Conservation (phyloP, 1,140 invertebrate species). For the Mizuhopecten yessoensis region DNA sequence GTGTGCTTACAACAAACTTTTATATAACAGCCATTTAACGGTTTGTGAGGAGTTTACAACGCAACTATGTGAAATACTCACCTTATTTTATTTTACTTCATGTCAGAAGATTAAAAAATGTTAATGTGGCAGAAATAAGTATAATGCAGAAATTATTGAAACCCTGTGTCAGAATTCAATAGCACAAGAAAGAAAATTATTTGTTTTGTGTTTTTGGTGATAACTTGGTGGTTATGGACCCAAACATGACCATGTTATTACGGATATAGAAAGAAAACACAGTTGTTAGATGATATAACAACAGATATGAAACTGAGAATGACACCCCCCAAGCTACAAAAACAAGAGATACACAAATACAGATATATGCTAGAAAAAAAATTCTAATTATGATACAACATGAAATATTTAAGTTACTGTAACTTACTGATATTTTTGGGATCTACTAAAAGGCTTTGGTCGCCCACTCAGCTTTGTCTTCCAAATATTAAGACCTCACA, state of each 20-base stretch:
- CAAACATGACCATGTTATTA: neutral
- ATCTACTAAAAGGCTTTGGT: no score
- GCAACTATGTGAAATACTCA: neutral
- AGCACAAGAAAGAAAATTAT: neutral
- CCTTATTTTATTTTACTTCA: no score
- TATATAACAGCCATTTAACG: slow-evolving; percentile 22
- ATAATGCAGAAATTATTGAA: neutral
- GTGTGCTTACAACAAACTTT: neutral
- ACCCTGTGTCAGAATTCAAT: neutral
- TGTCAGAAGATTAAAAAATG: neutral
- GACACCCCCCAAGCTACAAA: neutral
- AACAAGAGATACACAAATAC: no score
- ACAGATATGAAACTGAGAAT: neutral
- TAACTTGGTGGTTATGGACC: neutral
- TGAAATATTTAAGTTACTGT: no score
- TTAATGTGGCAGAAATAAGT: neutral
- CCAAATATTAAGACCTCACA: no score
- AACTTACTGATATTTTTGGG: no score
- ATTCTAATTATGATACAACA: no score
- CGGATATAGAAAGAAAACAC: neutral
- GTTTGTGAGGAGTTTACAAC: neutral
- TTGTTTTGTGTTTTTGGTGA: neutral
- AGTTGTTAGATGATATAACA: neutral
- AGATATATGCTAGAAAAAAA: no score
- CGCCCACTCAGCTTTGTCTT: no score